Evolutionary conservation across 1,140 invertebrate species (phyloP), one percentile per base, ranked within the genome.

Genomic region (Bombus haemorrhoidalis): DNA sequence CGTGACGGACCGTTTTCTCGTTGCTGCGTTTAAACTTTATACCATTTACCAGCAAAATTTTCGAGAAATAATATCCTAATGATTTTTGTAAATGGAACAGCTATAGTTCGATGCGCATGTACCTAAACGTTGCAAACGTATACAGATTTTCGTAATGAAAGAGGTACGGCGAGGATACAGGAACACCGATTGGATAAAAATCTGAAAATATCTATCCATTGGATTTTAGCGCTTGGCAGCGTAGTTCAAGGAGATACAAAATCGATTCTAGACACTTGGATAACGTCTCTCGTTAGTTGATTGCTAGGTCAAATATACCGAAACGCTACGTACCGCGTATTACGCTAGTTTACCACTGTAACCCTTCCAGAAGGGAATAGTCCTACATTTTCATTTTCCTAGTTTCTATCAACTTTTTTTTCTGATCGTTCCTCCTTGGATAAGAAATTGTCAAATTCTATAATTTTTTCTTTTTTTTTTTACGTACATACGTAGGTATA

Each of bases 201-300:
- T 69, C 10, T 69, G 66, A 22, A 32, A 37, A 69, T 37, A 69
- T 69, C 13, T 10, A 25, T 68, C 18, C 32, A 34, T 25, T 68
- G 34, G 34, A 68, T 68, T 68, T 34, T 68, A 34, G 66, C 10
- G 66, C 32, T 4, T 68, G 66, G 9, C 66, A 68, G 32, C 10
- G 34, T 68, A 37, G 66, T 68, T 68, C 66, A 68, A 68, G 66
- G 34, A 68, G 34, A 68, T 68, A 2, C 34, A 68, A 68, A 68
- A 68, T 68, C 66, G 66, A 68, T 68, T 68, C 32, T 34, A 37
- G 66, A 68, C 32, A 68, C 66, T 68, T 68, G 18, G 66, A 68
- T 68, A 37, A 68, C 66, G 66, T 68, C 32, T 34, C 66, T 68
- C 32, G 66, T 68, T 68, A 68, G 66, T 68, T 37, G 66, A 37